These are phyloP conservation scores for Pygathrix nemaeus DNA, from an alignment of 2,113 vertebrate genomes.

Conservation along the genomic window DNA sequence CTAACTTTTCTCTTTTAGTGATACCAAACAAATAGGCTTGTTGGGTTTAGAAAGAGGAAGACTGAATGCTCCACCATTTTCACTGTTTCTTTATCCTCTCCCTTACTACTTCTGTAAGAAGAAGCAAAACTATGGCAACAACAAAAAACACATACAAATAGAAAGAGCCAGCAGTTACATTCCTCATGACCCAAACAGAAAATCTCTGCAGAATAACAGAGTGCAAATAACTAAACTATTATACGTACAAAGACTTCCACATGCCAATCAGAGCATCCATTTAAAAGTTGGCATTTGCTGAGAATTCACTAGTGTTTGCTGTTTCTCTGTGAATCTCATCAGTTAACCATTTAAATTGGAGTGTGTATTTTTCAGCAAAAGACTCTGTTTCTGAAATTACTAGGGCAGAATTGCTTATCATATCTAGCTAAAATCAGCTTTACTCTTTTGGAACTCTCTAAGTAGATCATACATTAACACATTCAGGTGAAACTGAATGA, in stretches of 20 bases:
- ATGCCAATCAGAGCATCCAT: background rate
- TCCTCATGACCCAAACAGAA: background rate
- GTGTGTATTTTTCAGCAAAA: background rate
- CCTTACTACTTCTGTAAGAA: background rate
- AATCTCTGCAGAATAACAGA: background rate
- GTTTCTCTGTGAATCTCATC: background rate
- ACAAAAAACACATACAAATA: background rate
- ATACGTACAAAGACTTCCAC: background rate
- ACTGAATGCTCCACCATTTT: background rate
- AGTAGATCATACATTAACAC: background rate
- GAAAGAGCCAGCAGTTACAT: background rate
- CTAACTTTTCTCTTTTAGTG: background rate
- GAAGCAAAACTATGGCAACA: background rate
- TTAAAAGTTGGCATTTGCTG: background rate
- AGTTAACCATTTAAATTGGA: background rate
- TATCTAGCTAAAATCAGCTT: constrained; percentile 14
- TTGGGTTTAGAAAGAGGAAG: background rate
- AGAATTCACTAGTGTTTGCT: background rate
- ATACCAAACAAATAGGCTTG: background rate
- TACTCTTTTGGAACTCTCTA: background rate
- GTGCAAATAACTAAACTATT: background rate
- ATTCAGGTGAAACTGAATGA: background rate
- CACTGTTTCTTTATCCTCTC: background rate
- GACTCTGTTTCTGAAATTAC: background rate
- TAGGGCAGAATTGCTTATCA: background rate